Conservation (phyloP, 2,888 invertebrate species). For the Brachyopa scutellaris region DNA sequence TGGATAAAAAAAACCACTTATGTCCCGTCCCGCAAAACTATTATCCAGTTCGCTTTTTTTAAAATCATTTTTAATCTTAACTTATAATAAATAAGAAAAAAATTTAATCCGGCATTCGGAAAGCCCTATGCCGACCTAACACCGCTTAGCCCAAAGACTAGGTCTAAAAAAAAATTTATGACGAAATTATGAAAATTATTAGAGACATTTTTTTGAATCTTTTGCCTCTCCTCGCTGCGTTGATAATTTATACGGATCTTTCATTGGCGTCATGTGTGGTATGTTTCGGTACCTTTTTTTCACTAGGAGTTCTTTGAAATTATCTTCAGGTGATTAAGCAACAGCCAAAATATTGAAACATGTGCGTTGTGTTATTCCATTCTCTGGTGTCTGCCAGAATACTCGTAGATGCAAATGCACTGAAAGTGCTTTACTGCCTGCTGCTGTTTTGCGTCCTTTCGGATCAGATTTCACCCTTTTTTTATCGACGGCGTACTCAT, state of each 20-base stretch:
- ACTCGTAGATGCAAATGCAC: constrained; percentile 53
- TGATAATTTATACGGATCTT: constrained; percentile 52
- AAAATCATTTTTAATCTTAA: too few relatives aligned
- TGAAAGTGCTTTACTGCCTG: not conserved
- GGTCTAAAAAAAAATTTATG: too few relatives aligned
- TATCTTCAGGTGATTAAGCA: constrained; percentile 78
- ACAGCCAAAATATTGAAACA: constrained; percentile 78
- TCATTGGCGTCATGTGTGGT: constrained; percentile 51
- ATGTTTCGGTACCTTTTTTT: constrained; percentile 8
- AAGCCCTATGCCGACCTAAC: too few relatives aligned
- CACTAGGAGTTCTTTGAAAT: constrained; percentile 52
- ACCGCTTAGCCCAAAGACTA: too few relatives aligned
- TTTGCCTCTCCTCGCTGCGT: not conserved
- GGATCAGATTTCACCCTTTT: constrained; percentile 72
- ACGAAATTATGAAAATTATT: constrained; percentile 67
- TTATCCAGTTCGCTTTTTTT: too few relatives aligned
- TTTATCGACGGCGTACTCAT: not conserved
- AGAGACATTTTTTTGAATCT: not conserved
- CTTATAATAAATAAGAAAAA: too few relatives aligned
- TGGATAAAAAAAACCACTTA: not conserved
- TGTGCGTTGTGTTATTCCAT: constrained; percentile 73
- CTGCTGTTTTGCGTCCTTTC: constrained; percentile 45
- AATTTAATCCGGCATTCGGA: too few relatives aligned
- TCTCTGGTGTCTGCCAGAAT: constrained; percentile 32
- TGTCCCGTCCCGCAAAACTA: not conserved